phyloP scores from a whole-genome alignment of 1,140 invertebrate species.

The Pteromalus puparum region DNA sequence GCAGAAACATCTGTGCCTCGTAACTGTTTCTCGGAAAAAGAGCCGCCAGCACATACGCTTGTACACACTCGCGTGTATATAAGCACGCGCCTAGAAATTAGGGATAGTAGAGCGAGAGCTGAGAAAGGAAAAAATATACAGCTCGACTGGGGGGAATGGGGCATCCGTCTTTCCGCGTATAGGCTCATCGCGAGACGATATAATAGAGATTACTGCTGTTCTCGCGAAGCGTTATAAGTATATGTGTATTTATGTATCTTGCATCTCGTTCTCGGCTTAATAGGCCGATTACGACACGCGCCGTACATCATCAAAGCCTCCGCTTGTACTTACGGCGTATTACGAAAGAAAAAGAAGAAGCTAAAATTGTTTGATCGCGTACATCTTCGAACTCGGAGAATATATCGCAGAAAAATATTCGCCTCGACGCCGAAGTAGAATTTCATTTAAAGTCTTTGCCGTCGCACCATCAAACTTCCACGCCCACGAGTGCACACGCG shows the following conservation, averaged over 20 bases:
- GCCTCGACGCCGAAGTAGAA: background rate
- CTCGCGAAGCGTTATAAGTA: background rate
- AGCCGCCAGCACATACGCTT: background rate
- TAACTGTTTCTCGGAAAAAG: conserved; percentile 34
- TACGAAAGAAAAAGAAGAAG: too few species aligned
- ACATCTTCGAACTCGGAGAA: too few species aligned
- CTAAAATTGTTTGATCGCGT: too few species aligned
- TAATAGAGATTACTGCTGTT: background rate
- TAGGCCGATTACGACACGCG: background rate
- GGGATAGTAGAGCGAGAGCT: background rate
- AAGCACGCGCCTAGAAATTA: background rate
- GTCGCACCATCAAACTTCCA: background rate
- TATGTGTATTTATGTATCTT: background rate
- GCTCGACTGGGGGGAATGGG: background rate
- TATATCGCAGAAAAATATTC: background rate
- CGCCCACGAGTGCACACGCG: background rate
- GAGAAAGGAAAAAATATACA: background rate
- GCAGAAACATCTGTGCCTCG: conserved; percentile 29
- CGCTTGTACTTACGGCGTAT: too few species aligned
- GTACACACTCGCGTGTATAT: background rate
- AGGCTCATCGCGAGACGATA: background rate
- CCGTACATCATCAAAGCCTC: background rate
- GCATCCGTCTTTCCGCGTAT: background rate
- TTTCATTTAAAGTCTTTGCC: background rate
- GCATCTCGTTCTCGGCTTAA: background rate